These are phyloP conservation scores for Lynx canadensis DNA, from an alignment of 2,113 vertebrate species.

Conservation along the genomic window DNA sequence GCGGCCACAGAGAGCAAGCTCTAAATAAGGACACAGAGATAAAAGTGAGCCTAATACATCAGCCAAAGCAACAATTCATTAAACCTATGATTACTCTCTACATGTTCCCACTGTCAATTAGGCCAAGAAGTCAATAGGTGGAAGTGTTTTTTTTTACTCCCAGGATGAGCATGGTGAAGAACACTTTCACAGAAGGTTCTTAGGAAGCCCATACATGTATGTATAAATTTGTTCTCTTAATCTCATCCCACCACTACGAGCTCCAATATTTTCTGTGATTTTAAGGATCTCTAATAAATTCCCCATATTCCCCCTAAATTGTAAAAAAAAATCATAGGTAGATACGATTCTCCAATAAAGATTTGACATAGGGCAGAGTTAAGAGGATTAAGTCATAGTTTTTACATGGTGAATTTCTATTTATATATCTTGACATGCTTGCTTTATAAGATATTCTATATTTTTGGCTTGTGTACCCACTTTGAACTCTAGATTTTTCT, in stretches of 20 bases:
- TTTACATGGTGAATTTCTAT: not conserved
- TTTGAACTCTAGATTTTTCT: conserved; percentile 16
- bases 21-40: not conserved
- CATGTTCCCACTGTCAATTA: not conserved
- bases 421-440: not conserved
- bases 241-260: not conserved
- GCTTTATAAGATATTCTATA: not conserved
- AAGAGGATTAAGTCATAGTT: conserved; percentile 15
- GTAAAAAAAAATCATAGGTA: not conserved
- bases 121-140: not conserved
- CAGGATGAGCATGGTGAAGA: not conserved
- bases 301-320: not conserved
- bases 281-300: not conserved
- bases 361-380: not conserved
- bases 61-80: not conserved
- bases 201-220: not conserved
- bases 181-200: not conserved
- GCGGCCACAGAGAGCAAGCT: conserved; percentile 4
- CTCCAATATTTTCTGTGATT: not conserved
- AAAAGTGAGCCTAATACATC: not conserved
- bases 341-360: not conserved
- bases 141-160: not conserved
- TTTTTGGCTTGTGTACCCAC: not conserved
- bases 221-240: not conserved
- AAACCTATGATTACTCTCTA: not conserved